These are phyloP conservation scores for Cephalopterus ornatus DNA, from an alignment of 2,113 vertebrate species.

Conservation along the genomic window DNA sequence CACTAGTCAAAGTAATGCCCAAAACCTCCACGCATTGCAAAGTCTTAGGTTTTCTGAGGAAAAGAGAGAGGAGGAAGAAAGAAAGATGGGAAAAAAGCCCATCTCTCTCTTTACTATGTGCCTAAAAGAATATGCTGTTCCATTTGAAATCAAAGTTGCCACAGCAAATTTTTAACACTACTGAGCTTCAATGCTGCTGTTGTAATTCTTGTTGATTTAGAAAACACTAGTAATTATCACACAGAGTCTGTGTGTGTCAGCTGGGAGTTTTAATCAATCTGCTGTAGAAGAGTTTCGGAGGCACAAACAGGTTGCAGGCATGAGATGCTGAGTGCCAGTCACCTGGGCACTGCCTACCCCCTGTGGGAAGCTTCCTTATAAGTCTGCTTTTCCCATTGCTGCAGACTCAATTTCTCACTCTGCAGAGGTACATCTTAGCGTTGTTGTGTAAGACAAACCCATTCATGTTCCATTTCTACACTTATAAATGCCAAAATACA, in stretches of 20 bases:
- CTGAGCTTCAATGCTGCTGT: not conserved
- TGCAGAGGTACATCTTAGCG: not conserved
- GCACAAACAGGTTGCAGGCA: not conserved
- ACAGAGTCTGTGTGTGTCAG: not conserved
- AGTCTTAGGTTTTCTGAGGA: not conserved
- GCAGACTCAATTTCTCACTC: not conserved
- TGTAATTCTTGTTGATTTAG: not conserved
- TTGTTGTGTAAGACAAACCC: not conserved
- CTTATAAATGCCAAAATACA: constrained; percentile 34
- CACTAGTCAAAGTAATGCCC: not conserved
- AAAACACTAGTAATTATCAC: not conserved
- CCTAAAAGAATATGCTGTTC: not conserved
- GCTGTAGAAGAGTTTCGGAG: not conserved
- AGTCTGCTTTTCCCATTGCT: not conserved
- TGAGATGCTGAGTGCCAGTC: not conserved
- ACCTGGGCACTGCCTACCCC: not conserved
- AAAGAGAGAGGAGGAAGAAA: not conserved
- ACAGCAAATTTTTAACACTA: not conserved
- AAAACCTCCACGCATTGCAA: not conserved
- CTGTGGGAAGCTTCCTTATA: not conserved
- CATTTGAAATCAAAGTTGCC: not conserved
- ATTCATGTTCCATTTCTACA: not conserved
- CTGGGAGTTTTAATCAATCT: not conserved
- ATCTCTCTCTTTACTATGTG: not conserved
- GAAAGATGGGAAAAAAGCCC: not conserved